These are phyloP conservation scores for Eira barbara DNA, from an alignment of 2,113 vertebrate species.

Conservation along the genomic window DNA sequence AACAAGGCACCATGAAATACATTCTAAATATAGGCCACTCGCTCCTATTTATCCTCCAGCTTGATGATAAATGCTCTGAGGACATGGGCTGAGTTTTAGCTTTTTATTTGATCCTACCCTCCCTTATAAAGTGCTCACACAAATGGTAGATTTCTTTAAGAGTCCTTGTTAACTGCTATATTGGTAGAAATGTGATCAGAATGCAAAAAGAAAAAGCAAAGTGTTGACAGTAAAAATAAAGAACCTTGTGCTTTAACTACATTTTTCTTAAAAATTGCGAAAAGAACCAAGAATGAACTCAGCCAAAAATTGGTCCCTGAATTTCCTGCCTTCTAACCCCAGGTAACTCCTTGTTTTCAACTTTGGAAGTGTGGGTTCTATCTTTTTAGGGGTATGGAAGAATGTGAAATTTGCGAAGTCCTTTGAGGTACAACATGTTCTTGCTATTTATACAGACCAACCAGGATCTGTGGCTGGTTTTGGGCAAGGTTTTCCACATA, in stretches of 20 bases:
- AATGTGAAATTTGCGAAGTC: conserved; percentile 61
- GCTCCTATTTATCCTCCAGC: conserved; percentile 58
- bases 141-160: background rate
- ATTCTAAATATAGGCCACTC: conserved; percentile 73
- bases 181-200: conserved; percentile 36
- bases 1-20: conserved; percentile 64
- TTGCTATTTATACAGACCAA: conserved; percentile 63
- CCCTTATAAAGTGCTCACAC: conserved; percentile 6
- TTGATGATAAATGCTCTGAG: conserved; percentile 54
- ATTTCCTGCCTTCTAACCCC: conserved; percentile 40
- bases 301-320: background rate
- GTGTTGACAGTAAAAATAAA: conserved; percentile 23
- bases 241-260: background rate
- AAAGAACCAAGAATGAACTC: background rate
- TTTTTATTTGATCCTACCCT: conserved; percentile 51
- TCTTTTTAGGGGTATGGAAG: conserved; percentile 54
- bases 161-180: background rate
- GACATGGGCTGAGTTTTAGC: conserved; percentile 15
- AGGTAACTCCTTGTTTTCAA: conserved; percentile 63
- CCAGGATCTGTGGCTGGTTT: conserved; percentile 35
- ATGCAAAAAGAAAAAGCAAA: background rate
- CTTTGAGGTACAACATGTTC: conserved; percentile 62
- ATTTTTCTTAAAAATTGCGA: background rate
- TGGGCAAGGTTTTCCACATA: conserved; percentile 59
- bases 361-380: conserved; percentile 40